Percentiles rank a stretch among this genome's conserved stretches.
Conservation (phyloP, 2,113 vertebrate genomes). For the Ariopsis seemanni region DNA sequence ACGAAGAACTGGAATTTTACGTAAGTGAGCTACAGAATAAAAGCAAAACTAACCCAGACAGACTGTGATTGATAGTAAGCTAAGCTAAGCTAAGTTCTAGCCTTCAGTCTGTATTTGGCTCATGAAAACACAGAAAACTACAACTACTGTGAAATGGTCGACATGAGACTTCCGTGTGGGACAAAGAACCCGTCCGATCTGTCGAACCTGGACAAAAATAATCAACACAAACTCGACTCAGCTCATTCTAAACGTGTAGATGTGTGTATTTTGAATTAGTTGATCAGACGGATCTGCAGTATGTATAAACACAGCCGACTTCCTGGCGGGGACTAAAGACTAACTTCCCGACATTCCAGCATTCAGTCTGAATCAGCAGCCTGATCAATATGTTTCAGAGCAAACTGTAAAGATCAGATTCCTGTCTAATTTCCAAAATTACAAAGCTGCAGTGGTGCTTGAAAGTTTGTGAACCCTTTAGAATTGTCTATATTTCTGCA, state of each 20-base stretch:
- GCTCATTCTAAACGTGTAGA: not conserved
- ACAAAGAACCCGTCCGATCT: conserved; percentile 8
- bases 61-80: not conserved
- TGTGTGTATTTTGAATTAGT: not conserved
- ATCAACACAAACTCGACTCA: not conserved
- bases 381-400: not conserved
- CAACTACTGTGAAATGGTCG: not conserved
- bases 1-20: not conserved
- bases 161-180: not conserved
- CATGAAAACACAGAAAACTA: no score
- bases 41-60: not conserved
- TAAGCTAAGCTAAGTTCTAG: no score
- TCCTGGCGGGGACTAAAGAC: conserved; percentile 13
- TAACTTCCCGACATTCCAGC: conserved; percentile 27
- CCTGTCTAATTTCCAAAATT: not conserved
- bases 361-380: not conserved
- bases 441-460: no score
- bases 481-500: no score
- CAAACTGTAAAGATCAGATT: not conserved
- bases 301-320: not conserved
- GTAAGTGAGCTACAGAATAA: not conserved
- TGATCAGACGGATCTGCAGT: not conserved
- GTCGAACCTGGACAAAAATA: not conserved
- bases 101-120: not conserved
- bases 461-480: no score